phyloP scores from a whole-genome alignment of 2,888 invertebrate genomes.

The Trachelus iudaicus region DNA sequence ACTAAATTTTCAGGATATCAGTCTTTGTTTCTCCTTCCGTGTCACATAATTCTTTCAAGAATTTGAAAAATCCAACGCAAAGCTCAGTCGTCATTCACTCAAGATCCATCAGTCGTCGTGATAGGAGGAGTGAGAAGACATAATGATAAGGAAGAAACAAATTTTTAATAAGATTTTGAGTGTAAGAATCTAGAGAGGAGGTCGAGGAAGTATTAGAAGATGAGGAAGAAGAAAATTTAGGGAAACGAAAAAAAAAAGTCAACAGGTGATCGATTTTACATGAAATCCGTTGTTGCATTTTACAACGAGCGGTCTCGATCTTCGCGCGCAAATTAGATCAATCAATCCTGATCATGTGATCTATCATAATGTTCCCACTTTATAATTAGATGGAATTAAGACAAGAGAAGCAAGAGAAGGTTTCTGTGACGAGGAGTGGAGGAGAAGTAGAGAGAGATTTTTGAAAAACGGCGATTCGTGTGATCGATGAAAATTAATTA shows the following conservation, averaged over 20 bases:
- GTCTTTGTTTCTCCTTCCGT: not conserved
- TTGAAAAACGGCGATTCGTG: not conserved
- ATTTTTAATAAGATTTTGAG: not conserved
- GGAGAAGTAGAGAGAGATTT: not conserved
- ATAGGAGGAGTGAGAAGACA: not conserved
- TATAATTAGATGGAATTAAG: not conserved
- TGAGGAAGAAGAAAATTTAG: not conserved
- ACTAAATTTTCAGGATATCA: slow-evolving; percentile 71
- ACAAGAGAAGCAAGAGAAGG: not conserved
- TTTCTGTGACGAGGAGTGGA: not conserved
- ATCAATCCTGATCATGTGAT: slow-evolving; percentile 8
- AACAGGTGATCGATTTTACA: slow-evolving; percentile 22
- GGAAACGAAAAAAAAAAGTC: slow-evolving; percentile 7
- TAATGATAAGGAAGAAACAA: not conserved
- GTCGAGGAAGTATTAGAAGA: not conserved
- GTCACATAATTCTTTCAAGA: not conserved
- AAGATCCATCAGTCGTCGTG: not conserved
- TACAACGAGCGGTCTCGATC: slow-evolving; percentile 3
- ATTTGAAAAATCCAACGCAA: not conserved
- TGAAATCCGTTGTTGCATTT: slow-evolving; percentile 10
- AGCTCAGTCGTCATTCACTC: not conserved
- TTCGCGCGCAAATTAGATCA: not conserved
- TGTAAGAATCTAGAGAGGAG: not conserved
- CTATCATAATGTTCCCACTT: not conserved
- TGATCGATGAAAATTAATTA: not conserved